Evolutionary conservation across 2,113 vertebrate genomes (phyloP).

Genomic region (Myrmophylax atrothorax): DNA sequence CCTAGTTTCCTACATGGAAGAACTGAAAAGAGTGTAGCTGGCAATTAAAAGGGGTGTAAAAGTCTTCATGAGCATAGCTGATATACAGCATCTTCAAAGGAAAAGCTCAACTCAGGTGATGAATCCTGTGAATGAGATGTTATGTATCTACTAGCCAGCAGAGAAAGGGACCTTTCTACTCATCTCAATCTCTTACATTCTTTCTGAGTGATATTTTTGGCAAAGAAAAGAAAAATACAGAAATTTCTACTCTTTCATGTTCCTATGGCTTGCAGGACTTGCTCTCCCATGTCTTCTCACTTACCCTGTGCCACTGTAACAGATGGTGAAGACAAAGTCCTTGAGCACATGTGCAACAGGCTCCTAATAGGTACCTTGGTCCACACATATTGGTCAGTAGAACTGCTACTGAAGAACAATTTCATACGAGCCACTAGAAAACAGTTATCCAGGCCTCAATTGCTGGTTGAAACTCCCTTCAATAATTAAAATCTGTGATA

Average conservation of each 20-base stretch:
- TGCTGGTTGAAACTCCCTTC: neutral
- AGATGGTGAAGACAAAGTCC: neutral
- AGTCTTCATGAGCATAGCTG: fast-evolving
- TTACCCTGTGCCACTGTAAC: neutral
- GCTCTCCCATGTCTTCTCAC: neutral
- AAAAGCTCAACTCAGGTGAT: neutral
- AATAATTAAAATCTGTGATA: neutral
- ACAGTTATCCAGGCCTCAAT: neutral
- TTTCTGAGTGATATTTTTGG: neutral
- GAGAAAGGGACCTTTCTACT: neutral
- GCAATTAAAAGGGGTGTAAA: neutral
- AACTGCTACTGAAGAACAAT: neutral
- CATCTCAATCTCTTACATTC: neutral
- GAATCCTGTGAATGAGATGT: neutral
- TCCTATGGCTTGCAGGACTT: neutral
- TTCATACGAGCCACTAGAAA: neutral
- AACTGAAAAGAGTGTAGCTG: neutral
- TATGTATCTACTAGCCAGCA: neutral
- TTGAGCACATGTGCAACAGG: neutral
- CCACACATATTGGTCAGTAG: too few species aligned
- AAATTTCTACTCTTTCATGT: neutral
- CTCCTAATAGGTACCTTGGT: neutral
- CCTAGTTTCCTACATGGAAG: neutral
- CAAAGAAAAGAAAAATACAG: neutral
- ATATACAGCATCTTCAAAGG: neutral